Conservation (phyloP, 2,888 invertebrate species). For the Ischnus inquisitorius region DNA sequence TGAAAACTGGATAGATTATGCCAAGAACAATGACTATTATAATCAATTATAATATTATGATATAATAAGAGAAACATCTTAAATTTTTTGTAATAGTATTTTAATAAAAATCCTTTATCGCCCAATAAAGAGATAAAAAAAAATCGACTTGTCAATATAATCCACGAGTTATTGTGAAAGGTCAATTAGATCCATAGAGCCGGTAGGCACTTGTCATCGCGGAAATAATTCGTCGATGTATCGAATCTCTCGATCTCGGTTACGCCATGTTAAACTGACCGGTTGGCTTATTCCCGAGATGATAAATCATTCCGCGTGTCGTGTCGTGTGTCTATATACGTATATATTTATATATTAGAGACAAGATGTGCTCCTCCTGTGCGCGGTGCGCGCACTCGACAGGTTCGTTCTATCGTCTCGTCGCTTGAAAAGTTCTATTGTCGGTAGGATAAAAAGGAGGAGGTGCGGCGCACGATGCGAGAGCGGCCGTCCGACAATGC, state of each 20-base stretch:
- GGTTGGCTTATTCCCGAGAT: constrained; percentile 48
- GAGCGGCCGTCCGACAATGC: constrained; percentile 28
- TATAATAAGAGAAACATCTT: too few species aligned
- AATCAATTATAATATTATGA: too few species aligned
- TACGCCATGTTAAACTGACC: constrained; percentile 59
- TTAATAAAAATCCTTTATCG: too few species aligned
- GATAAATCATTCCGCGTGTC: constrained; percentile 56
- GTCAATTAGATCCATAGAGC: too few species aligned
- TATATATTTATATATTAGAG: not conserved
- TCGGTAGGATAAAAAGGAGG: constrained; percentile 27
- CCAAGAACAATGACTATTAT: too few species aligned
- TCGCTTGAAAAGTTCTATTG: constrained; percentile 38
- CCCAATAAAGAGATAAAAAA: not conserved
- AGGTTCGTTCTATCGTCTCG: constrained; percentile 24
- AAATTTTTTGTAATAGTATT: too few species aligned
- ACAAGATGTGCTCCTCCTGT: not conserved
- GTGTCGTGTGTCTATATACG: not conserved
- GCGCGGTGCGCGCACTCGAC: not conserved
- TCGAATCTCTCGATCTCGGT: constrained; percentile 58
- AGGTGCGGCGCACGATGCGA: constrained; percentile 32
- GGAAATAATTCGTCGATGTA: constrained; percentile 50
- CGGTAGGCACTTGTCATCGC: constrained; percentile 54
- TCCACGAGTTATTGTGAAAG: too few species aligned
- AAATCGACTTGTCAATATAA: not conserved
- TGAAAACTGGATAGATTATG: too few species aligned